Evolutionary conservation across 2,888 invertebrate genomes (phyloP), one percentile per base, ranked within the genome.

Genomic region (Zeuzera pyrina): DNA sequence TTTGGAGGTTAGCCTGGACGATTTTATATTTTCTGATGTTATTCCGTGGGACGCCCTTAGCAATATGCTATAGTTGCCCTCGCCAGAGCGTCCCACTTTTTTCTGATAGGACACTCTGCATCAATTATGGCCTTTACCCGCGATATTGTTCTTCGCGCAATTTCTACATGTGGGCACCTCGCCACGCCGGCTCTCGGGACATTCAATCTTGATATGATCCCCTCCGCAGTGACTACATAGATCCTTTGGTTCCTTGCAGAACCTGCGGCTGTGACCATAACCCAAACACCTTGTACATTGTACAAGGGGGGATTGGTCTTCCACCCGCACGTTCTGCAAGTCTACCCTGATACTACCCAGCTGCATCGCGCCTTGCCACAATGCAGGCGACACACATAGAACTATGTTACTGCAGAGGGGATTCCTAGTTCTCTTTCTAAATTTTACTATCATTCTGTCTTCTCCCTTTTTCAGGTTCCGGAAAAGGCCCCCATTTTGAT

Each of bases 1-100:
- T 14, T 13, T 34, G 33, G 1, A 37, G 27, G 27, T 41, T 41
- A 4, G 30, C 30, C 14, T 41, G 38, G 22, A 30, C 8, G 3
- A 31, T 11, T 19, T 25, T 22, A 14, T n/a, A n/a, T n/a, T n/a
- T n/a, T n/a, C n/a, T n/a, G n/a, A n/a, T n/a, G n/a, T n/a, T n/a
- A n/a, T n/a, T n/a, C n/a, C n/a, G n/a, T 3, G 3, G 22, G 30
- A 10, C n/a, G 15, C 24, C 24, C 3, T 34, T 26, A 41, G n/a
- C n/a, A n/a, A n/a, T n/a, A n/a, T n/a, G n/a, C n/a, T n/a, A n/a
- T n/a, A n/a, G n/a, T n/a, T n/a, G n/a, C n/a, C n/a, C n/a, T n/a
- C n/a, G n/a, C n/a, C n/a, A n/a, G n/a, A n/a, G n/a, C n/a, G n/a
- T n/a, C 34, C 39, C 29, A 12, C 11, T 35, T 2, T 12, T 7